phyloP scores from a whole-genome alignment of 2,888 invertebrate genomes.

The Odontocerum albicorne region DNA sequence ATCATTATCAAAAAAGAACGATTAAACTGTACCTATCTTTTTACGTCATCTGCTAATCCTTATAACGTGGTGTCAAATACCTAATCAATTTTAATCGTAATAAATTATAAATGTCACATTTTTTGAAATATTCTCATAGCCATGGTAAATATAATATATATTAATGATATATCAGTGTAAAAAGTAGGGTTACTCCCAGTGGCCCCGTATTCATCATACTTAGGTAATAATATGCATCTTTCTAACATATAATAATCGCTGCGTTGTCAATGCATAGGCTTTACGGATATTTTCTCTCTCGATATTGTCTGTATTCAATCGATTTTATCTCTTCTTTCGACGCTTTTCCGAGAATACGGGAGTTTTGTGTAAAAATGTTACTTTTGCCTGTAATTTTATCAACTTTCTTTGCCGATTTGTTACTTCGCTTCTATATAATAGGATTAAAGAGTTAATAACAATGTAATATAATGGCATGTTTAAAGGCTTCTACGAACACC shows the following conservation, averaged over 20 bases:
- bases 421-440: slow-evolving; percentile 23
- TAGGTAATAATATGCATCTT: slow-evolving; percentile 33
- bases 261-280: slow-evolving; percentile 35
- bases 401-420: slow-evolving; percentile 21
- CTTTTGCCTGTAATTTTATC: slow-evolving; percentile 23
- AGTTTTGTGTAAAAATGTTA: slow-evolving; percentile 24
- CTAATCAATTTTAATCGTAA: slow-evolving; percentile 35
- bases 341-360: background rate
- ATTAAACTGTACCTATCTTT: slow-evolving; percentile 33
- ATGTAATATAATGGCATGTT: slow-evolving; percentile 34
- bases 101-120: slow-evolving; percentile 36
- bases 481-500: slow-evolving; percentile 32
- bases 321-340: slow-evolving; percentile 10
- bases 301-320: slow-evolving; percentile 31
- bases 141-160: slow-evolving; percentile 30
- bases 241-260: slow-evolving; percentile 26
- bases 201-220: slow-evolving; percentile 30
- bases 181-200: slow-evolving; percentile 35
- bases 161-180: slow-evolving; percentile 34
- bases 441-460: slow-evolving; percentile 24
- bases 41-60: slow-evolving; percentile 34
- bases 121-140: slow-evolving; percentile 35
- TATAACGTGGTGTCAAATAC: slow-evolving; percentile 36
- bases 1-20: slow-evolving; percentile 35
- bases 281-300: slow-evolving; percentile 28